Base-by-base conservation (phyloP, 2,888 invertebrate genomes). In the Cyrtodaria siliqua region DNA sequence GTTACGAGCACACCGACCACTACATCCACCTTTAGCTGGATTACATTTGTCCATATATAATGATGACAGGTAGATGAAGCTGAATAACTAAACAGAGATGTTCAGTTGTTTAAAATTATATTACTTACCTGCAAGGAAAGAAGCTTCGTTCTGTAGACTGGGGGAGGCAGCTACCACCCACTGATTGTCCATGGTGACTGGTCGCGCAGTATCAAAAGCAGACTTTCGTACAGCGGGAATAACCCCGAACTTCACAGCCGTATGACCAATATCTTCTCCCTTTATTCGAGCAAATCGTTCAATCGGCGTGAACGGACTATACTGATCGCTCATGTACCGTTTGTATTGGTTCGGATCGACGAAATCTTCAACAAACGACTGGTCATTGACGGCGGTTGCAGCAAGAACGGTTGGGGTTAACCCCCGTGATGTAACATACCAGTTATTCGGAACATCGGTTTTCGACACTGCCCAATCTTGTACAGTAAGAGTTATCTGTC, bases 401-500 rank as follows among this genome's bases (percentile, higher is more conserved):
- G 83, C 69, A 8, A 78, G 79, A 66, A 81, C 71, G 2, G 72
- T 72, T 1, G 88, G 77, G 1, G 53, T 57, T 18, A 85, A 55
- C 0, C 82, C 81, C 4, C 76, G 68, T 1, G 84, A 76, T 6
- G 80, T 69, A 8, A 89, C 66, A 24, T 85, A 87, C 88, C 88
- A 89, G 63, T 89, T 87, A n/a, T 85, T 86, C 29, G 86, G 79
- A 1, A 79, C 60, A 61, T 89, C 89, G 0, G 86, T 86, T 44
- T 84, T 83, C 0, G 88, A 74, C 0, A 89, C 87, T 0, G 82
- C 84, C 87, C 86, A 89, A 50, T 87, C 86, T 61, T 87, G 84
- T 20, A 83, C 86, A 40, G 68, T 72, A 12, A 89, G 82, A 1
- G 74, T 72, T 23, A 88, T 72, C 6, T 67, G 63, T 26, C 83